Evolutionary conservation across 2,888 invertebrate genomes (phyloP), one percentile per base, ranked within the genome.

Genomic region (Platerodrilus igneus): DNA sequence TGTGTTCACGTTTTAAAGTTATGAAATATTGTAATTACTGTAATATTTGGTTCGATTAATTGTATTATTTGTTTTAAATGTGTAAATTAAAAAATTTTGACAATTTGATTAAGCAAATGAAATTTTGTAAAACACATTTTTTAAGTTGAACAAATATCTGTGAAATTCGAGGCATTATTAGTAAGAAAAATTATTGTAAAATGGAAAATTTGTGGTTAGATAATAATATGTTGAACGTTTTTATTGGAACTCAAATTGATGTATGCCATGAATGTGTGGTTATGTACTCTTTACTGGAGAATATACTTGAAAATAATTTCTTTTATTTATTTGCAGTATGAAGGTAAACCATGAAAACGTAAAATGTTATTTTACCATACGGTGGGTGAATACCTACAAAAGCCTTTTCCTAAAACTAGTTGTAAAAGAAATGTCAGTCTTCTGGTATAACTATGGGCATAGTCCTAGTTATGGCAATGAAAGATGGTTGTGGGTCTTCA

Each of bases 281-380:
- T 51, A 53, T 57, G 57, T 57, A 56, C 50, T 52, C 56, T 57
- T 56, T 56, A 57, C 52, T 56, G 57, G 52, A 55, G 55, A 57
- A 56, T 55, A 56, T 56, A 56, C 51, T 50, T 51, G 41, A 55
- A 56, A 57, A 57, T 27, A 34, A 34, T 22, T 21, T 29, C 6
- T 7, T 5, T n/a, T n/a, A n/a, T n/a, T n/a, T n/a, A n/a, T n/a
- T n/a, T n/a, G n/a, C n/a, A n/a, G n/a, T n/a, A n/a, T n/a, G n/a
- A n/a, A n/a, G n/a, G n/a, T n/a, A n/a, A n/a, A n/a, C n/a, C n/a
- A n/a, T n/a, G n/a, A n/a, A n/a, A n/a, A n/a, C n/a, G n/a, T n/a
- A n/a, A n/a, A n/a, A n/a, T n/a, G n/a, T n/a, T n/a, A n/a, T n/a
- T n/a, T n/a, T n/a, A n/a, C n/a, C n/a, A n/a, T n/a, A n/a, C n/a